Evolutionary conservation across 2,797 vertebrate species (phyloP).

Genomic region (Synanceia verrucosa): DNA sequence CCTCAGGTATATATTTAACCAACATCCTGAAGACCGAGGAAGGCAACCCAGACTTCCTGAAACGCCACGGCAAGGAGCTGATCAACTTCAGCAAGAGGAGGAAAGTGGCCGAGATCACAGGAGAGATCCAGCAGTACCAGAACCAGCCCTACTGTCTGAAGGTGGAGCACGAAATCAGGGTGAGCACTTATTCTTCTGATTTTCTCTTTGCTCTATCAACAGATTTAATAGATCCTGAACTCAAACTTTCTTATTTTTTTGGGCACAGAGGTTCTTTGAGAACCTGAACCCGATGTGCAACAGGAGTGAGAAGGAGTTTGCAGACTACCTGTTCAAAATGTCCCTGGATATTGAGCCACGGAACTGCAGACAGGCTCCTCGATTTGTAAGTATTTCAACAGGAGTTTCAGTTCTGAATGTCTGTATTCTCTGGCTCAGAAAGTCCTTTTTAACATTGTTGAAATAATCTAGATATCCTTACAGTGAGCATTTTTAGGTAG

Average conservation of each 20-base stretch:
- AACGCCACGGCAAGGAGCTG: constrained; percentile 93
- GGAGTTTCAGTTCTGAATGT: background rate
- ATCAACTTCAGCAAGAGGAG: constrained; percentile 99
- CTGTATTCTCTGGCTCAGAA: no score
- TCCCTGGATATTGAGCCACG: constrained; percentile 96
- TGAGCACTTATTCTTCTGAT: constrained; percentile 44
- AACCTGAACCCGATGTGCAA: constrained; percentile 96
- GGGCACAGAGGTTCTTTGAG: constrained; percentile 93
- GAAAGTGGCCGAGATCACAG: constrained; percentile 99
- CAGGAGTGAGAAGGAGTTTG: constrained; percentile 93
- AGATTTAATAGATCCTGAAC: background rate
- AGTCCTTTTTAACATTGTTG: no score
- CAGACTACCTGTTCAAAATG: constrained; percentile 96
- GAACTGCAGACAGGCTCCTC: constrained; percentile 91
- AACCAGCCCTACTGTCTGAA: constrained; percentile 97
- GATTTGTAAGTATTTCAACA: constrained; percentile 88
- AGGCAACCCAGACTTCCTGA: constrained; percentile 97
- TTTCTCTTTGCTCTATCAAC: background rate
- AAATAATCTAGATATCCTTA: no score
- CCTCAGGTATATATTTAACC: constrained; percentile 95
- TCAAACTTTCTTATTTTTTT: constrained; percentile 10
- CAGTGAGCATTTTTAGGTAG: no score
- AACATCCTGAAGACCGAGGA: constrained; percentile 99
- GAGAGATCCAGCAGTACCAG: constrained; percentile 99
- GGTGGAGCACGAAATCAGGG: constrained; percentile 92